A percentile compares a stretch with the other conserved stretches of the same genome.
phyloP scores from a whole-genome alignment of 2,113 vertebrate species.

The Microtus oregoni region DNA sequence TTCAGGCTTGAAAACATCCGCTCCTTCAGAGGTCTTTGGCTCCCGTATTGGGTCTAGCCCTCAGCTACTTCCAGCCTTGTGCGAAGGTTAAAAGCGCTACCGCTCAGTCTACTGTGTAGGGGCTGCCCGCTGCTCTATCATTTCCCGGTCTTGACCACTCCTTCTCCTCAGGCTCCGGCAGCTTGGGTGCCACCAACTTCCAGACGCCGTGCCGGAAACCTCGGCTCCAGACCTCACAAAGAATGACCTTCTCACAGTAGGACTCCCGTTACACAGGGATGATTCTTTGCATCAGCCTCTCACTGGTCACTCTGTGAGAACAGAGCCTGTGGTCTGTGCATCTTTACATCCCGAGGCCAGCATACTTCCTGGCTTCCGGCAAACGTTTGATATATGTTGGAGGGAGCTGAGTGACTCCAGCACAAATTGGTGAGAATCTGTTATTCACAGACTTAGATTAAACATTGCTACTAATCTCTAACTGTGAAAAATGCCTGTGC shows the following conservation, averaged over 20 bases:
- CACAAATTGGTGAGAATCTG: conserved; percentile 3
- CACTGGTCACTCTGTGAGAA: background rate
- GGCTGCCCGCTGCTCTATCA: accelerated
- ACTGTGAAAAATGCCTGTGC: too few species aligned
- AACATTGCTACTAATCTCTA: background rate
- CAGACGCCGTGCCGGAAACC: background rate
- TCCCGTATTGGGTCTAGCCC: background rate
- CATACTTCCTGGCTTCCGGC: background rate
- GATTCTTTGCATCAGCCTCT: background rate
- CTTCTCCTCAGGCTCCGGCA: background rate
- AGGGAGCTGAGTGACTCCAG: conserved; percentile 9
- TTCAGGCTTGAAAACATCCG: background rate
- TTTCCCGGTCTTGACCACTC: background rate
- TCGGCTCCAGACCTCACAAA: background rate
- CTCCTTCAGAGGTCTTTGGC: background rate
- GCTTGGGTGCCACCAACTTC: background rate
- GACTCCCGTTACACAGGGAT: background rate
- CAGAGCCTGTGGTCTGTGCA: background rate
- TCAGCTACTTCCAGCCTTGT: background rate
- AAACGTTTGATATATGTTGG: background rate
- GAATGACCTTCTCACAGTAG: background rate
- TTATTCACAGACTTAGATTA: background rate
- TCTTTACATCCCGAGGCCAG: background rate
- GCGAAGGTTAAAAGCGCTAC: accelerated
- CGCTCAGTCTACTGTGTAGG: background rate